Evolutionary conservation across 92 coral and sea anemone species (phyloP).

Genomic region (Epizoanthus stellaris): DNA sequence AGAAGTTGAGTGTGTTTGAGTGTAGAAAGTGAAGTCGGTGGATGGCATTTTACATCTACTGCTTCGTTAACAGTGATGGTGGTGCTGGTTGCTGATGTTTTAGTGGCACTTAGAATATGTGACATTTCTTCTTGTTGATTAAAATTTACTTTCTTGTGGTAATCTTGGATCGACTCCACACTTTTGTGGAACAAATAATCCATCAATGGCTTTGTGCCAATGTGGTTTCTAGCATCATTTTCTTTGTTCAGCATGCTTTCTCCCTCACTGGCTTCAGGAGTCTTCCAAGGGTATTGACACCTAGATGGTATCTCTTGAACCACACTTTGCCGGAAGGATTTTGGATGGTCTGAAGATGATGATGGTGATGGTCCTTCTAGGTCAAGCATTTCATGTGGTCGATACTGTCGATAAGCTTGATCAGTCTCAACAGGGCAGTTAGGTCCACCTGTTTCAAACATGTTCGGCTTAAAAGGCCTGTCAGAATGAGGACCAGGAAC

Average conservation of each 20-base stretch:
- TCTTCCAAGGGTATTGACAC: neutral
- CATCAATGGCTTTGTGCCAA: neutral
- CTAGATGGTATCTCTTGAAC: neutral
- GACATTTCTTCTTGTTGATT: neutral
- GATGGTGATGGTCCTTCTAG: neutral
- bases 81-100: neutral
- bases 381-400: neutral
- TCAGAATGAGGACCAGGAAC: conserved; percentile 42
- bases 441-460: conserved; percentile 14
- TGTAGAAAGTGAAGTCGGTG: neutral
- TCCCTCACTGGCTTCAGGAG: neutral
- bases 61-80: neutral
- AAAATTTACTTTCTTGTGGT: conserved; percentile 14
- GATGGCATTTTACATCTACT: neutral
- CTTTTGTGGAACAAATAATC: neutral
- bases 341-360: neutral
- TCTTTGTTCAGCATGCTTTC: neutral
- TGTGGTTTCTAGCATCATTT: neutral
- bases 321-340: neutral
- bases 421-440: conserved; percentile 19
- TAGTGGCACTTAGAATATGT: neutral
- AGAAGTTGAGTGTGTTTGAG: too few species aligned
- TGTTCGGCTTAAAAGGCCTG: conserved; percentile 37
- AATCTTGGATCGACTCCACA: neutral
- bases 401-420: conserved; percentile 10